Evolutionary conservation across 2,888 invertebrate species (phyloP), one percentile per base, ranked within the genome.

Genomic region (Nezara viridula): DNA sequence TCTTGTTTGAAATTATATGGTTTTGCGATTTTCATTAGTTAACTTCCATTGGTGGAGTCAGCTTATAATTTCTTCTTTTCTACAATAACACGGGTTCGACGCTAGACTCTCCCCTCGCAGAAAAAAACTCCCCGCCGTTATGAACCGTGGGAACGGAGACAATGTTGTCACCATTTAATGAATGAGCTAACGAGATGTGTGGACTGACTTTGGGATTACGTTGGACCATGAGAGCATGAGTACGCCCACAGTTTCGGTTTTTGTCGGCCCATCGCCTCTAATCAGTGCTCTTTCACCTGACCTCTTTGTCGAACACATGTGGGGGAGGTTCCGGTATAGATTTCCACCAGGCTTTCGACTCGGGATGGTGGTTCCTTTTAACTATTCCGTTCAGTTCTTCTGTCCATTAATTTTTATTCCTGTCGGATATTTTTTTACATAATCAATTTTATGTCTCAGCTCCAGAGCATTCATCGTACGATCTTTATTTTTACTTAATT

Each of bases 211-310:
- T 9, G 81, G 24, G 44, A 44, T 44, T 77, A 44, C 24, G 40
- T 44, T 16, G 14, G 44, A 19, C 14, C 4, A 0, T 14, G 24
- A 12, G 14, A 47, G n/a, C 14, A 81, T 81, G 12, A 14, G 0
- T n/a, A 81, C 81, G 81, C 81, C 81, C 81, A 81, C 81, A n/a
- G 44, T 40, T 81, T 81, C 4, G 81, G 81, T 73, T 40, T 47
- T 81, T 81, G 81, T 47, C 81, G 81, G 44, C 81, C 44, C 81
- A 81, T 81, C 44, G 44, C 81, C 81, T 81, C 81, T 81, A 81
- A 81, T 81, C 81, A 81, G 81, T 44, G n/a, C 44, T 40, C 81
- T 81, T 81, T 81, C 81, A 81, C 81, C 66, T 73, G 6, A 3
- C 32, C 19, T 19, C 32, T 73, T 73, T 73, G 66, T 60, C 60